These are phyloP conservation scores for Odontothrips loti DNA, from an alignment of 2,888 invertebrate genomes.

Conservation along the genomic window DNA sequence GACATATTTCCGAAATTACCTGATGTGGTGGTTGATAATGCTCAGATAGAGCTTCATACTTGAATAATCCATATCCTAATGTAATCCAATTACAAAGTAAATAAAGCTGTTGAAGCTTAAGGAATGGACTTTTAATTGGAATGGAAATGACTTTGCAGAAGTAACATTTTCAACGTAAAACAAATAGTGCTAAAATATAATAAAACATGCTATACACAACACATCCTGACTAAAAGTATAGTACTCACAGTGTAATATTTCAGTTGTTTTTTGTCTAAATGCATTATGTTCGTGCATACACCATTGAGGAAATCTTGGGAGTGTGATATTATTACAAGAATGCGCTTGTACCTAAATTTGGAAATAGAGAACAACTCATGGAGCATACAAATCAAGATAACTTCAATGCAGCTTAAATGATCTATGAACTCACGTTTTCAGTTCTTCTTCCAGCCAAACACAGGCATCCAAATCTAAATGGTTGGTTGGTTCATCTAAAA, in stretches of 20 bases:
- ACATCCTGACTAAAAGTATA: neutral
- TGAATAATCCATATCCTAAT: no score
- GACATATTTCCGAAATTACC: neutral
- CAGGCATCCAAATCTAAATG: constrained; percentile 98
- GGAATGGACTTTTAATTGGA: no score
- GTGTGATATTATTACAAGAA: constrained; percentile 95
- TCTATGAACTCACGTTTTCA: constrained; percentile 66
- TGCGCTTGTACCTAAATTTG: constrained; percentile 77
- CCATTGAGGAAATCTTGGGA: constrained; percentile 99
- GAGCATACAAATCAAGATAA: constrained; percentile 20
- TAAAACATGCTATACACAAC: no score
- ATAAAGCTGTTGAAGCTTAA: no score
- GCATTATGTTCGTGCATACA: constrained; percentile 93
- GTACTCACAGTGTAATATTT: constrained; percentile 82
- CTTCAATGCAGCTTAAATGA: neutral
- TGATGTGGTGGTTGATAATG: no score
- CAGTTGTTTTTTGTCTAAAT: constrained; percentile 86
- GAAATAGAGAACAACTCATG: constrained; percentile 39
- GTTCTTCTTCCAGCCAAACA: constrained; percentile 98
- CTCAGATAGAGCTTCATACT: no score
- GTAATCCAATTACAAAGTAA: no score
- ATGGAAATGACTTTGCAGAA: no score
- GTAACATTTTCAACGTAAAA: no score
- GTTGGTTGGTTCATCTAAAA: constrained; percentile 99
- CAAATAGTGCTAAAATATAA: no score